phyloP scores from a whole-genome alignment of 2,888 invertebrate species.

The Platypus cylindrus region DNA sequence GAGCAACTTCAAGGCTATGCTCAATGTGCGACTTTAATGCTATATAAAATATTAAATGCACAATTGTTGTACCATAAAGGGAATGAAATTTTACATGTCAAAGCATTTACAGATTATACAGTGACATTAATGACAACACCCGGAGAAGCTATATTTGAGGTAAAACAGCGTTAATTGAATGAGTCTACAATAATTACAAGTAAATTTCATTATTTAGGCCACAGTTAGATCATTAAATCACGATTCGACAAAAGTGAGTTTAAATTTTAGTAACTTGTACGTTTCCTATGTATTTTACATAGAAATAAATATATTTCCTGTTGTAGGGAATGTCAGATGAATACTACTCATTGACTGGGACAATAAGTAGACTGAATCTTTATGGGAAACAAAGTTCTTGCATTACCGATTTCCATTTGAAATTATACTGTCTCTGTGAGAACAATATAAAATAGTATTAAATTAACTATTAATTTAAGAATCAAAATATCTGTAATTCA shows the following conservation, averaged over 20 bases:
- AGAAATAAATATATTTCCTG: too few relatives aligned
- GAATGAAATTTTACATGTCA: constrained; percentile 27
- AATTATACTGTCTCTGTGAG: constrained; percentile 65
- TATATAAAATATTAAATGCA: constrained; percentile 52
- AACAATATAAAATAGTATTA: too few relatives aligned
- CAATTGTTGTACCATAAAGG: constrained; percentile 44
- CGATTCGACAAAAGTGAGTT: too few relatives aligned
- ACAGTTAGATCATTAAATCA: not conserved
- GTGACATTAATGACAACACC: constrained; percentile 52
- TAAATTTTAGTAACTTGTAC: too few relatives aligned
- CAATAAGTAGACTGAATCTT: constrained; percentile 63
- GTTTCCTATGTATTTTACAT: too few relatives aligned
- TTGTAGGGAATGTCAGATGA: too few relatives aligned
- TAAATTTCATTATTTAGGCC: constrained; percentile 1
- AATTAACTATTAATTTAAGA: too few relatives aligned
- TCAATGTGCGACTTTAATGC: constrained; percentile 51
- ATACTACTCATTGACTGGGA: constrained; percentile 48
- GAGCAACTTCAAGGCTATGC: constrained; percentile 43
- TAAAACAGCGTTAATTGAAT: constrained; percentile 30
- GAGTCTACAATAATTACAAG: not conserved
- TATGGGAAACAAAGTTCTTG: constrained; percentile 74
- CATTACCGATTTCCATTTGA: constrained; percentile 58
- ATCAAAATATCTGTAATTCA: too few relatives aligned
- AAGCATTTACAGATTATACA: constrained; percentile 44
- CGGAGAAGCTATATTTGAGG: constrained; percentile 65